Base-by-base conservation (phyloP, 2,888 invertebrate genomes). In the Eilema caniola region DNA sequence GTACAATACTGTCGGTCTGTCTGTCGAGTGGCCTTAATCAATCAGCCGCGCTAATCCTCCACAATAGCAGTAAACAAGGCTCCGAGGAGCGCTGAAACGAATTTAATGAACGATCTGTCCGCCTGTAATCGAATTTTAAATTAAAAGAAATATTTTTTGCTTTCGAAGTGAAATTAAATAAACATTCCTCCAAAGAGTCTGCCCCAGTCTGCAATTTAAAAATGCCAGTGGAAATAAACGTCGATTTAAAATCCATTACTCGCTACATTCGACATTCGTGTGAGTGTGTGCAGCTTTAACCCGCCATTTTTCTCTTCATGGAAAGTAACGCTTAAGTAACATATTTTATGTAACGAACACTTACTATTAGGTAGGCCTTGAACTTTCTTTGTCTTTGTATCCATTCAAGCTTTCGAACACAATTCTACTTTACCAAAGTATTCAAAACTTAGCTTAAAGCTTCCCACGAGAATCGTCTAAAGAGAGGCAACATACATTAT, bases 61-160 rank as follows among this genome's bases (percentile, higher is more conserved):
- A 53, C 53, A 53, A 53, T 53, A 2, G 53, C 1, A 53, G 8
- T 53, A 53, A 53, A 53, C 53, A 53, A 53, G 53, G 3, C 7
- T 20, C 53, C 53, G 8, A n/a, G 53, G n/a, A n/a, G 53, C n/a
- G 20, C 53, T 53, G 53, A n/a, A 53, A n/a, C 53, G 53, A 53
- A 53, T 53, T 47, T 53, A 53, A 53, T 53, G 53, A 53, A 53
- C n/a, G 53, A 53, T 53, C 53, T 53, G 53, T 53, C 53, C 53
- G 53, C 20, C 53, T 53, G 20, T 53, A 53, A 53, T 53, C 53
- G 53, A 53, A 53, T 53, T 53, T 53, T 53, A 53, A 53, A 53
- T 53, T 53, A 53, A 53, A 53, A 53, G 53, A 53, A 53, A 53
- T 53, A n/a, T 53, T n/a, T 53, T 53, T n/a, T 53, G 53, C 53